These are phyloP conservation scores for Monomorium pharaonis DNA, from an alignment of 1,140 invertebrate species.

Conservation along the genomic window DNA sequence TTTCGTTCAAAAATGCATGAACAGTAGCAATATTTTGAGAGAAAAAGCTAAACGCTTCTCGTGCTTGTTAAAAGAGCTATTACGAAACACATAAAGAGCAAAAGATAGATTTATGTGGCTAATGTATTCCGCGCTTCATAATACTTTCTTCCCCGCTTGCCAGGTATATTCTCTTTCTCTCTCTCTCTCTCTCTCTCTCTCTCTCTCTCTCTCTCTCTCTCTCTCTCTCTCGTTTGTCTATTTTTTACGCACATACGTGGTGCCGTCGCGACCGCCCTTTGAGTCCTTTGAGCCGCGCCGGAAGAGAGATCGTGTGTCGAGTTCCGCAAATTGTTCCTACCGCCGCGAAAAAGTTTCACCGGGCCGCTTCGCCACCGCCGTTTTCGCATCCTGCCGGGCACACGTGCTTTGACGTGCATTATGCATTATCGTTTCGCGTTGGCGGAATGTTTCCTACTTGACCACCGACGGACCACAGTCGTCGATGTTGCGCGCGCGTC, in stretches of 20 bases:
- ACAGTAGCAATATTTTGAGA: background rate
- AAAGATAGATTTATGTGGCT: conserved; percentile 42
- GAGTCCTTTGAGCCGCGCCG: conserved; percentile 50
- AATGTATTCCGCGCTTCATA: conserved; percentile 9
- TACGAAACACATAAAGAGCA: background rate
- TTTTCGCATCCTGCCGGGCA: conserved; percentile 37
- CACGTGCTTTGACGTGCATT: conserved; percentile 57
- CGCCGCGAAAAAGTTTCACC: conserved; percentile 62
- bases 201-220: too few relatives aligned
- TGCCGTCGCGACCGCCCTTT: conserved; percentile 18
- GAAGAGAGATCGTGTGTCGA: conserved; percentile 23
- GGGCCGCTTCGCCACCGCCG: background rate
- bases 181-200: too few relatives aligned
- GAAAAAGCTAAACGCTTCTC: background rate
- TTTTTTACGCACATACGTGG: conserved; percentile 34
- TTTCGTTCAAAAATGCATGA: background rate
- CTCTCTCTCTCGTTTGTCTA: conserved; percentile 19
- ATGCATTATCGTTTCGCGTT: conserved; percentile 35
- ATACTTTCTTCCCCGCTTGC: background rate
- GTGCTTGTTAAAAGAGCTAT: conserved; percentile 30
- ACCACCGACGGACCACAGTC: background rate
- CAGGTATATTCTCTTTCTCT: too few relatives aligned
- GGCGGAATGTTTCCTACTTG: conserved; percentile 10
- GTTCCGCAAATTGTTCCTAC: conserved; percentile 62
- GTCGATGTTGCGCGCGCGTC: background rate